These are phyloP conservation scores for Siniperca chuatsi DNA, from an alignment of 2,113 vertebrate genomes.

Conservation along the genomic window DNA sequence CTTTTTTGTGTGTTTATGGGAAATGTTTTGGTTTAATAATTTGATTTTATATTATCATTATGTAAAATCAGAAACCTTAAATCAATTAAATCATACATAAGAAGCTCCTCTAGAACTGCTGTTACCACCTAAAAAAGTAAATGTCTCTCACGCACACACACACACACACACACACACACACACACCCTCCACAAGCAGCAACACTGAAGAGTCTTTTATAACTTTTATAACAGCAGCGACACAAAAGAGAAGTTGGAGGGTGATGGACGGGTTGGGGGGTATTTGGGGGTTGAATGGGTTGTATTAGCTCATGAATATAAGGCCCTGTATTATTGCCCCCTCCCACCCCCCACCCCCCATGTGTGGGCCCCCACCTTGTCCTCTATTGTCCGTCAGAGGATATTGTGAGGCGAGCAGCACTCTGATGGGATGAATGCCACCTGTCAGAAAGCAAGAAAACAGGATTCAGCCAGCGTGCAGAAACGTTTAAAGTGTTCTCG, in stretches of 20 bases:
- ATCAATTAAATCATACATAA: background rate
- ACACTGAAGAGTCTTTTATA: constrained; percentile 55
- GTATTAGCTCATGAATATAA: constrained; percentile 88
- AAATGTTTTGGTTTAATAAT: background rate
- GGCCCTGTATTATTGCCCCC: constrained; percentile 84
- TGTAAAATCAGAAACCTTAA: background rate
- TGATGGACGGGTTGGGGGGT: constrained; percentile 41
- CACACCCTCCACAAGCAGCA: too few species aligned
- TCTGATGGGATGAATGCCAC: constrained; percentile 67
- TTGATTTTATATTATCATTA: background rate
- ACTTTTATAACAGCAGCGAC: constrained; percentile 71
- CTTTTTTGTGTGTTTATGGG: background rate
- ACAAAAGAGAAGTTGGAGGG: constrained; percentile 40
- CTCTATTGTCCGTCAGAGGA: constrained; percentile 36
- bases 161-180: background rate
- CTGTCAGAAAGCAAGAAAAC: constrained; percentile 46
- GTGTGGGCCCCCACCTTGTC: constrained; percentile 8
- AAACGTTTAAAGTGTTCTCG: constrained; percentile 43
- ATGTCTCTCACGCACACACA: background rate
- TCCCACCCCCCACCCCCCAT: background rate
- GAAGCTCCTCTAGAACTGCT: background rate
- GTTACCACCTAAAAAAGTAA: too few species aligned
- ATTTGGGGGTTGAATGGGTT: constrained; percentile 79
- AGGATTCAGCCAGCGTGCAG: constrained; percentile 30
- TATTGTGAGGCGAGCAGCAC: background rate